Evolutionary conservation across 2,113 vertebrate species (phyloP).

Genomic region (Leptocoma aspasia): DNA sequence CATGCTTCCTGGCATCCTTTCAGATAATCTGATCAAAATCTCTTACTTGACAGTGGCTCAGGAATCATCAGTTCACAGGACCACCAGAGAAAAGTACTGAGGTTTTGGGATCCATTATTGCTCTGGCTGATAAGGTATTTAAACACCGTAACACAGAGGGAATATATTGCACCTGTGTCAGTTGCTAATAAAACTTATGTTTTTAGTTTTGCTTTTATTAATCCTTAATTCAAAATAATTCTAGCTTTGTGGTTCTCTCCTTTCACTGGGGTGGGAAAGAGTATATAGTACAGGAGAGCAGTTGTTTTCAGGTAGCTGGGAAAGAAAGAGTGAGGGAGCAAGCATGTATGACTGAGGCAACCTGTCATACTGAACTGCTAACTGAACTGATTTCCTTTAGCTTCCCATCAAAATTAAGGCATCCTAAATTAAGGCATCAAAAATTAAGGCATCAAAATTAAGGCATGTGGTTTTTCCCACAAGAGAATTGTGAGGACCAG

Average conservation of each 20-base stretch:
- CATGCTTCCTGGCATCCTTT: conserved; percentile 69
- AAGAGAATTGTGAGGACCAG: neutral
- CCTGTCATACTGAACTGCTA: neutral
- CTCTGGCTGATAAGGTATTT: neutral
- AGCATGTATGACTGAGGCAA: neutral
- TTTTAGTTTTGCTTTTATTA: neutral
- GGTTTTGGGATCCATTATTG: neutral
- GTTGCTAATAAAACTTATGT: neutral
- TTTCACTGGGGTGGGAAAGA: neutral
- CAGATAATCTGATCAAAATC: conserved; percentile 81
- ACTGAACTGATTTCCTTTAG: neutral
- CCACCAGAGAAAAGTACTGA: neutral
- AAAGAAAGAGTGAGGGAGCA: neutral
- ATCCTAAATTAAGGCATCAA: rapidly evolving
- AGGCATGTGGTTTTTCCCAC: neutral
- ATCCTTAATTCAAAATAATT: neutral
- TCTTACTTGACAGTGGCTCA: conserved; percentile 74
- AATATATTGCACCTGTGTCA: neutral
- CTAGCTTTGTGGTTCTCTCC: neutral
- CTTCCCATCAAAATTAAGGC: neutral
- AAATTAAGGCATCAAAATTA: rapidly evolving
- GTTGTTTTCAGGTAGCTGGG: neutral
- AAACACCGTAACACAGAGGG: neutral
- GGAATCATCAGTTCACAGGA: conserved; percentile 16
- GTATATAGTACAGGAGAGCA: neutral